These are phyloP conservation scores for Solea solea DNA, from an alignment of 2,113 vertebrate species.

Conservation along the genomic window DNA sequence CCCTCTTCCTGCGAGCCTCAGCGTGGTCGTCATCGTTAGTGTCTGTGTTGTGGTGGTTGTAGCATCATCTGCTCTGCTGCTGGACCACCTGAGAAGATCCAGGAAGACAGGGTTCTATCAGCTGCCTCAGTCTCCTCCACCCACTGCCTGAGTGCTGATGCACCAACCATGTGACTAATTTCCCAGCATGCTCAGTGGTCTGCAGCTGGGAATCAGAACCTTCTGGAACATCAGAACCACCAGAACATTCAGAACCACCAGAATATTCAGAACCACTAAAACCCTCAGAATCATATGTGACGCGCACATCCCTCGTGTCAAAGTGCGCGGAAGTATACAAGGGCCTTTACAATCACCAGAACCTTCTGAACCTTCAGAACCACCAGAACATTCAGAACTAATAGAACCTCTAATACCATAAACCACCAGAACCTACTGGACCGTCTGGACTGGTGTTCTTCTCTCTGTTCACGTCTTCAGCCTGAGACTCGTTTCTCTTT, in stretches of 20 bases:
- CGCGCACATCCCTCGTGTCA: too few species aligned
- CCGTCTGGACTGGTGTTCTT: too few species aligned
- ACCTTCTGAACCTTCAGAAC: neutral
- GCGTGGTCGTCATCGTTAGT: constrained; percentile 36
- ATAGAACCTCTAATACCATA: too few species aligned
- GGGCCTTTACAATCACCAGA: too few species aligned
- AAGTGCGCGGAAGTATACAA: too few species aligned
- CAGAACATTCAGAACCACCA: neutral
- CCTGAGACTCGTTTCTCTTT: neutral
- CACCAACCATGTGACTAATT: neutral
- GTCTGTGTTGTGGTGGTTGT: constrained; percentile 34
- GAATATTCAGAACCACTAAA: neutral
- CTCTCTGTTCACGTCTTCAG: too few species aligned
- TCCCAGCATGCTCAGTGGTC: neutral
- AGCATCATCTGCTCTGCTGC: constrained; percentile 28
- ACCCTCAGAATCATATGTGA: too few species aligned
- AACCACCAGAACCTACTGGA: too few species aligned
- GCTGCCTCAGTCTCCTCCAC: constrained; percentile 57
- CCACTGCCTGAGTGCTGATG: constrained; percentile 31
- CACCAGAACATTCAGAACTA: too few species aligned
- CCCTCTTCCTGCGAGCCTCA: constrained; percentile 22
- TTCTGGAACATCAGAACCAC: neutral
- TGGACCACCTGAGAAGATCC: constrained; percentile 68
- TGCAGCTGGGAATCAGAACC: too few species aligned
- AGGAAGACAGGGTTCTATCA: constrained; percentile 77